Evolutionary conservation across 2,888 invertebrate species (phyloP), one percentile per base, ranked within the genome.

Genomic region (Napeogenes inachia): DNA sequence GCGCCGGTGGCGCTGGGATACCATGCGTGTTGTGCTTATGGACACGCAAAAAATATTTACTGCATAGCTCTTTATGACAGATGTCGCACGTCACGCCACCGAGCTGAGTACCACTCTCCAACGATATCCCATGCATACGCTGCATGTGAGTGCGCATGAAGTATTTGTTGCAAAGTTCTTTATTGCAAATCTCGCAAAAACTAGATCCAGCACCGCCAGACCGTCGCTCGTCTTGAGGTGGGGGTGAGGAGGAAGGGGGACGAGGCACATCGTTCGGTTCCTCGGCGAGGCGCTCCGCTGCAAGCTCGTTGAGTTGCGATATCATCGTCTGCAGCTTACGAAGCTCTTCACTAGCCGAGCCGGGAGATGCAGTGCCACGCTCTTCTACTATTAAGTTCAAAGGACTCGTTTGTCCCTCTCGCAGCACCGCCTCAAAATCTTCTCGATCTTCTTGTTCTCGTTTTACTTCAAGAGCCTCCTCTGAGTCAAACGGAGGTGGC

Each of bases 111-210:
- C 97, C 97, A 77, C 96, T 97, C 85, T 97, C 97, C 57, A 98
- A 95, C 80, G 97, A 97, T 74, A 98, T 98, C 54, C 97, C 97
- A 85, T 98, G 99, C 97, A 99, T 99, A 81, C 98, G 95, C 80
- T 98, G 95, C 97, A 99, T 99, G 91, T 99, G 99, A 2, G 99
- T 99, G 83, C 99, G 98, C 95, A 99, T 97, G 87, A 99, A 99
- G 84, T 99, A 99, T 86, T 99, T 99, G 91, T 99, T 99, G 91
- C 99, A 99, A 73, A 99, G 91, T 88, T 99, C 98, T 87, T 99
- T 99, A 91, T 99, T 98, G 88, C 99, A 99, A 69, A 99, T 98
- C 82, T 98, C 98, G 82, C 99, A 99, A 83, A 97, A 98, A 77
- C 97, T 97, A 67, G 95, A 96, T 2, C 96, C 88, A 21, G 86